Evolutionary conservation across 2,888 invertebrate species (phyloP).

Genomic region (Lasioglossum morio): DNA sequence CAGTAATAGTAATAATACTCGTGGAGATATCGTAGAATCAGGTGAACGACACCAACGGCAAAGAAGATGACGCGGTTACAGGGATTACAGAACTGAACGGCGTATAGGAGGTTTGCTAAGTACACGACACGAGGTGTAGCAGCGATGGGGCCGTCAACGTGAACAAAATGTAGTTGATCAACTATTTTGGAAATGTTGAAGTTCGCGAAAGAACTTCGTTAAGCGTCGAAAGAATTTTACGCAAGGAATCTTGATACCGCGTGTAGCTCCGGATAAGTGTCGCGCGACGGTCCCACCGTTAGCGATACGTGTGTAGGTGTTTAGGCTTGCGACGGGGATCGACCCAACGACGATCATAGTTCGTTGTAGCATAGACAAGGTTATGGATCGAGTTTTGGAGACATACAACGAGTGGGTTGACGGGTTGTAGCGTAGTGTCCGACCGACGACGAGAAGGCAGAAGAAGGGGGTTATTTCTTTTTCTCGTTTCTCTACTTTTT

Average conservation of each 20-base stretch:
- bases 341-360: constrained; percentile 39
- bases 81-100: constrained; percentile 24
- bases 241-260: background rate
- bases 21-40: background rate
- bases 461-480: constrained; percentile 35
- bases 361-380: constrained; percentile 57
- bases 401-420: constrained; percentile 44
- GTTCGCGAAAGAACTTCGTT: too few species aligned
- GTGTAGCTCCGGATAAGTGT: background rate
- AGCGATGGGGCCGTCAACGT: background rate
- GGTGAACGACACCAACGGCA: constrained; percentile 28
- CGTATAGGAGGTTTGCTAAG: constrained; percentile 16
- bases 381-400: constrained; percentile 54
- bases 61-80: constrained; percentile 32
- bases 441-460: constrained; percentile 70
- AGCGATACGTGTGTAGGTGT: constrained; percentile 14
- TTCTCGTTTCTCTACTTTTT: background rate
- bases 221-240: too few species aligned
- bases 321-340: constrained; percentile 43
- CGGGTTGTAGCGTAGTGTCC: constrained; percentile 50
- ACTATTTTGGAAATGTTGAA: background rate
- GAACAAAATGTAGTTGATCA: background rate
- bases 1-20: constrained; percentile 5
- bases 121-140: background rate
- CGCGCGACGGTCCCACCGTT: background rate